phyloP scores from a whole-genome alignment of 2,888 invertebrate species.

The Eurois occulta region DNA sequence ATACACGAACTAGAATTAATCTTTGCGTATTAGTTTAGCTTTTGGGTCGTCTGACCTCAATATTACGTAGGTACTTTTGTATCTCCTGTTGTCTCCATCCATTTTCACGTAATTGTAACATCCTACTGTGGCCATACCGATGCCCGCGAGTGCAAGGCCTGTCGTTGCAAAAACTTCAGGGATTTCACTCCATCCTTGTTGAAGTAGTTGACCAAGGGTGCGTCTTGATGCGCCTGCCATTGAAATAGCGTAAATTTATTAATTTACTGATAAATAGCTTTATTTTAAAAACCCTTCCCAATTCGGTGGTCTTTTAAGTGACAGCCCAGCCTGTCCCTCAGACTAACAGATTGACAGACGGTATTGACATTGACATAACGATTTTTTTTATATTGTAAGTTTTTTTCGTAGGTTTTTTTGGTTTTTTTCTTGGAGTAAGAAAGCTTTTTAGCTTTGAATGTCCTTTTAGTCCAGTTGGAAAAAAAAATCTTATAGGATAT shows the following conservation, averaged over 20 bases:
- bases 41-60: constrained; percentile 93
- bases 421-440: too few relatives aligned
- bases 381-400: background rate
- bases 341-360: background rate
- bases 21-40: constrained; percentile 89
- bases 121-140: constrained; percentile 87
- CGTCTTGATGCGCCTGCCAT: constrained; percentile 83
- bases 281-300: background rate
- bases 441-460: too few relatives aligned
- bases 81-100: constrained; percentile 92
- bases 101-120: constrained; percentile 87
- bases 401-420: too few relatives aligned
- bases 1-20: constrained; percentile 75
- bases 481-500: too few relatives aligned
- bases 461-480: too few relatives aligned
- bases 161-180: constrained; percentile 93
- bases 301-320: background rate
- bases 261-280: constrained; percentile 15
- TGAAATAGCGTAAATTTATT: constrained; percentile 32
- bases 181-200: constrained; percentile 92
- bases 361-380: background rate
- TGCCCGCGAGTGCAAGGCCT: constrained; percentile 90
- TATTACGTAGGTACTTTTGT: constrained; percentile 91
- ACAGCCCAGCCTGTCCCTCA: background rate
- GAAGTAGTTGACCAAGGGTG: constrained; percentile 80